Evolutionary conservation across 2,797 vertebrate species (phyloP).

Genomic region (Acrossocheilus wenchowensis): DNA sequence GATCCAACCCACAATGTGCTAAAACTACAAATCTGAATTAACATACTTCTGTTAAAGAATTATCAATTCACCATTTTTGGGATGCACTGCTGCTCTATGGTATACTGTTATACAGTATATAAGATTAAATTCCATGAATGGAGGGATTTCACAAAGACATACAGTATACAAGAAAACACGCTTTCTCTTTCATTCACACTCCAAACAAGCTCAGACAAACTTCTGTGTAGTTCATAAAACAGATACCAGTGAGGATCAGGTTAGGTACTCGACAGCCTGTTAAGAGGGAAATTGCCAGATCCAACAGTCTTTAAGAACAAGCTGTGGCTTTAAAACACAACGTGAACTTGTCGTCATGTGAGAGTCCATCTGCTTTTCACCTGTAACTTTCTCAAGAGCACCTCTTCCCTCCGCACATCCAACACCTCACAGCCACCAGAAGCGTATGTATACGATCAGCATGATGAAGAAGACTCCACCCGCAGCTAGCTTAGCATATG

Average conservation of each 20-base stretch:
- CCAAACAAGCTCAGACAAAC: constrained; percentile 49
- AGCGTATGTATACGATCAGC: constrained; percentile 96
- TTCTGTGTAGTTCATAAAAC: constrained; percentile 64
- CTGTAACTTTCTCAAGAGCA: not conserved
- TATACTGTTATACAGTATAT: constrained; percentile 52
- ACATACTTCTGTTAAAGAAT: constrained; percentile 24
- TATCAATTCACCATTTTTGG: not conserved
- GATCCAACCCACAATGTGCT: constrained; percentile 6
- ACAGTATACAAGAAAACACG: constrained; percentile 43
- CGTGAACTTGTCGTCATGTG: constrained; percentile 53
- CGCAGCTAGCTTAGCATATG: constrained; percentile 95
- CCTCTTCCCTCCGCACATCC: not conserved
- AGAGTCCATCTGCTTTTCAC: not conserved
- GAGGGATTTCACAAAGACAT: constrained; percentile 55
- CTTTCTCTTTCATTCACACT: constrained; percentile 25
- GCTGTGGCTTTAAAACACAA: constrained; percentile 59
- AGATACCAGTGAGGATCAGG: constrained; percentile 65
- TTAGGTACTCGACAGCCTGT: constrained; percentile 65
- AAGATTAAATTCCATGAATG: constrained; percentile 44
- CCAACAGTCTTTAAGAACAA: constrained; percentile 64
- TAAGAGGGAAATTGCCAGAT: constrained; percentile 60
- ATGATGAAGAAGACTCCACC: constrained; percentile 97
- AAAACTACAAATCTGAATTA: constrained; percentile 9
- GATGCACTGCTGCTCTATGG: constrained; percentile 11
- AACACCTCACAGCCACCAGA: constrained; percentile 96